Evolutionary conservation across 30 jellyfish, hydroid and myxozoan species (phyloP), one percentile per base, ranked within the genome.

Genomic region (Aurelia coerulea): DNA sequence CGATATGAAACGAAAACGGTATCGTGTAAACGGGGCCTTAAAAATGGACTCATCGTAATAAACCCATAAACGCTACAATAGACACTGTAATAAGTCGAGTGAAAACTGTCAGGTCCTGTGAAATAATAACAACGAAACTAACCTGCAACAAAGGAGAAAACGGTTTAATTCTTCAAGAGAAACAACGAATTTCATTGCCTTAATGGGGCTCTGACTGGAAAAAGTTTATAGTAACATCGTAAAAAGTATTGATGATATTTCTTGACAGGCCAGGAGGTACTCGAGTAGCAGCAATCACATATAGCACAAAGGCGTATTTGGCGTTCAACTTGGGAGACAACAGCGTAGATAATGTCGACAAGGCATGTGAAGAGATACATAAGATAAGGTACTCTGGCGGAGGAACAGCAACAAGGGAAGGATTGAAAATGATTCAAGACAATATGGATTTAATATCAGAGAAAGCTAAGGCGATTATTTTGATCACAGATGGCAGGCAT

Each of bases 401-500:
- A 50, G 97, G 97, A 3, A 90, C 97, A 6, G 94, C 81, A 8
- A 90, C 93, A 1, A 67, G 88, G 31, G 37, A 0, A 15, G 97
- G 87, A 10, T 46, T 90, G 73, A 17, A 46, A 4, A 59, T 70
- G 64, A 81, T 81, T 2, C 46, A n/a, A 7, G 80, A 63, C 15
- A 63, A 17, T 15, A 77, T 90, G 18, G 73, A 46, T 29, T 23
- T 75, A 34, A 67, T 31, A 11, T 53, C 65, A 11, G 23, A 66
- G 51, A 73, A 85, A 31, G 60, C 62, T 0, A 54, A 65, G 63
- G 94, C 88, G 37, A 13, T 90, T 23, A 62, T 90, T 23, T 31
- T 90, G 63, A 90, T 90, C 56, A 83, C 97, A 31, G 97, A 90
- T 75, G 97, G 97, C n/a, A 74, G 59, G 62, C 83, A 86, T n/a